phyloP scores from a whole-genome alignment of 2,113 vertebrate species.

The Circaetus cinerascens region DNA sequence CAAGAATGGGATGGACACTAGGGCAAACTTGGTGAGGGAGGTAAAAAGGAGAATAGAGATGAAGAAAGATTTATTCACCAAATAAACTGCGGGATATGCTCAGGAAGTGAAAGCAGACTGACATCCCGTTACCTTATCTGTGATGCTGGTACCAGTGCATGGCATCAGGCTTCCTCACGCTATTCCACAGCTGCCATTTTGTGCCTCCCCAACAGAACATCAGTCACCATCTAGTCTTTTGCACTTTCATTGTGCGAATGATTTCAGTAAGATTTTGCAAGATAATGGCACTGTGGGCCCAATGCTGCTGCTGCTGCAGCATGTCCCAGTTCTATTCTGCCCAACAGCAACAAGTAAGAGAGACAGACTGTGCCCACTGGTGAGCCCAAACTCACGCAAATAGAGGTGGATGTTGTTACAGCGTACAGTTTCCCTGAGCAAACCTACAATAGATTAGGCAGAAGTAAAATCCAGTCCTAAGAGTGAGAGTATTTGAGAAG shows the following conservation, averaged over 20 bases:
- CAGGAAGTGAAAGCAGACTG: neutral
- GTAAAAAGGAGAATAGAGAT: neutral
- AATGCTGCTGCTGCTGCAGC: neutral
- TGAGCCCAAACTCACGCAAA: neutral
- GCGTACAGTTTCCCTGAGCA: neutral
- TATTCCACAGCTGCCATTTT: neutral
- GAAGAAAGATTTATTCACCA: neutral
- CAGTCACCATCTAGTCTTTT: neutral
- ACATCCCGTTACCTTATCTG: neutral
- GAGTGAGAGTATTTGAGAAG: neutral
- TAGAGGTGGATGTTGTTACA: neutral
- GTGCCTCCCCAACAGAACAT: neutral
- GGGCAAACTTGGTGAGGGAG: neutral
- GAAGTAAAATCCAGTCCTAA: neutral
- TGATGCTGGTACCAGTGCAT: fast-evolving
- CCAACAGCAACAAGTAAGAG: neutral
- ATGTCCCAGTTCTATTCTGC: neutral
- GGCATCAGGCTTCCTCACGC: neutral
- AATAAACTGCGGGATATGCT: neutral
- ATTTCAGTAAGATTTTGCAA: neutral
- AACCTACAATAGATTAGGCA: neutral
- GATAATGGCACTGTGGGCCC: neutral
- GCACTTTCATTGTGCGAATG: too few relatives aligned
- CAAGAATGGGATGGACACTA: neutral
- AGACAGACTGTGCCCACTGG: neutral